Evolutionary conservation across 2,888 invertebrate genomes (phyloP).

Genomic region (Lacanobia wlatinum): DNA sequence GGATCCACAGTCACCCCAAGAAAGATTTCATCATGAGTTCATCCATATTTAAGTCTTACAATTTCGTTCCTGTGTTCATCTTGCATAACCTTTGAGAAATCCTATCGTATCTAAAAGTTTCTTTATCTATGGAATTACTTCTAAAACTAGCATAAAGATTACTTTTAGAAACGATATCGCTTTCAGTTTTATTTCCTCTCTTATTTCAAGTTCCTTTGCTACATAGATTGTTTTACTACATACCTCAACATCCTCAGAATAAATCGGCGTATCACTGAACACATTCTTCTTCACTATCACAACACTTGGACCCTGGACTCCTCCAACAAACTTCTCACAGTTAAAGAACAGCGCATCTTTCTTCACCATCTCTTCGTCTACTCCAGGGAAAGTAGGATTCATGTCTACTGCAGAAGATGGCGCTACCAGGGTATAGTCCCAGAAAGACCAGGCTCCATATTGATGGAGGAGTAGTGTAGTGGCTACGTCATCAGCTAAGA

Average conservation of each 20-base stretch:
- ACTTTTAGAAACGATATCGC: too few relatives aligned
- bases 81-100: slow-evolving; percentile 7
- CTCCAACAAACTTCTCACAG: slow-evolving; percentile 97
- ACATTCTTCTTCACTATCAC: slow-evolving; percentile 89
- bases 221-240: background rate
- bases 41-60: slow-evolving; percentile 53
- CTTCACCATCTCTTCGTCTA: slow-evolving; percentile 93
- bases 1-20: background rate
- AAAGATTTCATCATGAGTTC: slow-evolving; percentile 29
- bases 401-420: slow-evolving; percentile 95
- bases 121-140: background rate
- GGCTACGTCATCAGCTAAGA: slow-evolving; percentile 95
- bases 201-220: background rate
- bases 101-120: background rate
- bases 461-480: slow-evolving; percentile 95
- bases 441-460: slow-evolving; percentile 95
- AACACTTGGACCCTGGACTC: slow-evolving; percentile 95
- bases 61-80: slow-evolving; percentile 26
- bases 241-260: slow-evolving; percentile 87
- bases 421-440: slow-evolving; percentile 97
- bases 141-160: background rate
- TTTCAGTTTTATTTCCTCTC: background rate
- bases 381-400: slow-evolving; percentile 94
- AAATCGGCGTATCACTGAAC: slow-evolving; percentile 83
- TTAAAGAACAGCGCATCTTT: slow-evolving; percentile 98